Conservation (phyloP, 2,888 invertebrate species). For the Catocala nupta region DNA sequence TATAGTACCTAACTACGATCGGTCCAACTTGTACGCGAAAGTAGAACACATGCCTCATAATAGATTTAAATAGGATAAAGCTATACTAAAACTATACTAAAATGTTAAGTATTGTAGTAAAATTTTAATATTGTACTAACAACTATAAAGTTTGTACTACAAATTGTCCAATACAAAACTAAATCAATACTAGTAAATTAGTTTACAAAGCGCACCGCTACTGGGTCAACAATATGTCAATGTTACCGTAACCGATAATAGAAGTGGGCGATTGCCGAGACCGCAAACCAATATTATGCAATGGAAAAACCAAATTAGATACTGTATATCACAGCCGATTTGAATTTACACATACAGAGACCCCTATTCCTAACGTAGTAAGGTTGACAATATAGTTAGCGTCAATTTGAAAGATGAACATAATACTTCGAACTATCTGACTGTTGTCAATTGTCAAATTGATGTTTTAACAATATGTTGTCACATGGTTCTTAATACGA, state of each 20-base stretch:
- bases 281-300: conserved; percentile 65
- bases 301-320: conserved; percentile 66
- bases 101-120: not conserved
- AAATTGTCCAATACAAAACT: not conserved
- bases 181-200: conserved; percentile 35
- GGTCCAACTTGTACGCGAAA: not conserved
- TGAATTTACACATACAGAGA: conserved; percentile 51
- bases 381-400: conserved; percentile 71
- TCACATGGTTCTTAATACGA: conserved; percentile 61
- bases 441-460: conserved; percentile 77
- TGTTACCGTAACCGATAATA: conserved; percentile 47
- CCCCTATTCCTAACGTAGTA: conserved; percentile 62
- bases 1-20: not conserved
- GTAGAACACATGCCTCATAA: not conserved
- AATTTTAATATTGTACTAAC: not conserved
- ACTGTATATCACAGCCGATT: conserved; percentile 50
- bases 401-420: conserved; percentile 68
- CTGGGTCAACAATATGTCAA: conserved; percentile 26
- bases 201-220: conserved; percentile 58
- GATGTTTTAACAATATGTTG: conserved; percentile 57
- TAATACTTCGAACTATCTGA: conserved; percentile 67
- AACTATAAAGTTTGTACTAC: not conserved
- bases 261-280: conserved; percentile 63
- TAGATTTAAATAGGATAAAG: not conserved
- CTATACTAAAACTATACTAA: not conserved